A percentile compares a stretch with the other conserved stretches of the same genome.
phyloP scores from a whole-genome alignment of 2,797 vertebrate genomes.

The Huso huso region DNA sequence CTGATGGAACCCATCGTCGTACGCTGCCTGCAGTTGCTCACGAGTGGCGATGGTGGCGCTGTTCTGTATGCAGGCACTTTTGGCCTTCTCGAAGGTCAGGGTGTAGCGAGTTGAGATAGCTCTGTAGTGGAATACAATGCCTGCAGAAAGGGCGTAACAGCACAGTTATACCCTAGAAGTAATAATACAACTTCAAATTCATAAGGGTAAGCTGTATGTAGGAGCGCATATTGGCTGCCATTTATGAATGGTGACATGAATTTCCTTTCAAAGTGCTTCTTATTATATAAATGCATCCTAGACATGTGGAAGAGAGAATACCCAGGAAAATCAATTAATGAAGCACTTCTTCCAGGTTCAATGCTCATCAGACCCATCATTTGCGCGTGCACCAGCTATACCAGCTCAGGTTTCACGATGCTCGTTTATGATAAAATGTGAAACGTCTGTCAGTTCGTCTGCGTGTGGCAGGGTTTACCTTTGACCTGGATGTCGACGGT shows the following conservation, averaged over 20 bases:
- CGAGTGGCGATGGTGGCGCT: conserved; percentile 80
- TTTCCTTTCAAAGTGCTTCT: no score
- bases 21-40: conserved; percentile 86
- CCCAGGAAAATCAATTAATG: no score
- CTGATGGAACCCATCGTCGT: conserved; percentile 84
- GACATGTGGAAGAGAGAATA: no score
- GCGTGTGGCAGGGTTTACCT: conserved; percentile 54
- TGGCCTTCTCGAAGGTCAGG: conserved; percentile 79
- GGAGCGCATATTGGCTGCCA: no score
- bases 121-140: conserved; percentile 91
- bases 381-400: no score
- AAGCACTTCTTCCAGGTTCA: no score
- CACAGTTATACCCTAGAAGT: no score
- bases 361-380: no score
- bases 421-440: background rate
- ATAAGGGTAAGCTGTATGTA: no score
- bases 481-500: conserved; percentile 73
- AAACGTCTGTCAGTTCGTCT: background rate
- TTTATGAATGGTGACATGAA: no score
- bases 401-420: background rate
- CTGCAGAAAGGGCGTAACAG: conserved; percentile 43
- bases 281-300: no score
- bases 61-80: conserved; percentile 78
- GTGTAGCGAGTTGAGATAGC: conserved; percentile 85
- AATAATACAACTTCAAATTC: no score